These are phyloP conservation scores for Lota lota DNA, from an alignment of 2,113 vertebrate species.

Conservation along the genomic window DNA sequence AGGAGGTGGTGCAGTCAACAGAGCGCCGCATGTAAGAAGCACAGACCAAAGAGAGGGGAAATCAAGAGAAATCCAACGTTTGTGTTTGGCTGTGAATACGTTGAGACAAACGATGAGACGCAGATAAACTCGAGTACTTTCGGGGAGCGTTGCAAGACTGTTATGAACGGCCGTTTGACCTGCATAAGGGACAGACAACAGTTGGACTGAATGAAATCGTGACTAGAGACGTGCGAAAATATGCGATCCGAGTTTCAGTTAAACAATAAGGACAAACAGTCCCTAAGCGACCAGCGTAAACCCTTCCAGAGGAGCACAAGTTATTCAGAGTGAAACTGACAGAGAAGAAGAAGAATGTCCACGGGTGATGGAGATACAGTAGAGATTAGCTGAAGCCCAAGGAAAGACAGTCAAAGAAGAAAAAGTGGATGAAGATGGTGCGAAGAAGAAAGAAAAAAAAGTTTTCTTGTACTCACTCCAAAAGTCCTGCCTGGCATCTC, in stretches of 20 bases:
- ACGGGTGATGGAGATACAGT: neutral
- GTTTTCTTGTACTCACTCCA: constrained; percentile 71
- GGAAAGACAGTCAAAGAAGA: neutral
- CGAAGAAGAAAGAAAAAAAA: neutral
- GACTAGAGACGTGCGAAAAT: neutral
- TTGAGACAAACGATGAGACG: no score
- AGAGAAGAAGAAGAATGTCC: no score
- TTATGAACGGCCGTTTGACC: no score
- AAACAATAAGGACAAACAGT: neutral
- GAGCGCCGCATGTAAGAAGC: no score
- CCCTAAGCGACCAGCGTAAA: neutral
- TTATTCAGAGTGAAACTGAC: neutral
- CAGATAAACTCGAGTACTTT: no score
- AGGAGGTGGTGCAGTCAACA: no score
- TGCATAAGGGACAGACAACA: no score
- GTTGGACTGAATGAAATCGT: no score
- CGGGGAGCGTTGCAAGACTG: no score
- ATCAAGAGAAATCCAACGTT: no score
- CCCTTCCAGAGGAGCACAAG: neutral
- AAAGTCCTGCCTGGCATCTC: constrained; percentile 75
- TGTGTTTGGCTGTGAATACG: no score
- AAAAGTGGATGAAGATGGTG: neutral
- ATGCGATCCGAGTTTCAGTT: neutral
- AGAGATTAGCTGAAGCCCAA: neutral
- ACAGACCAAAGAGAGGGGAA: no score